Evolutionary conservation across 1,140 invertebrate genomes (phyloP).

Genomic region (Choristoneura fumiferana): DNA sequence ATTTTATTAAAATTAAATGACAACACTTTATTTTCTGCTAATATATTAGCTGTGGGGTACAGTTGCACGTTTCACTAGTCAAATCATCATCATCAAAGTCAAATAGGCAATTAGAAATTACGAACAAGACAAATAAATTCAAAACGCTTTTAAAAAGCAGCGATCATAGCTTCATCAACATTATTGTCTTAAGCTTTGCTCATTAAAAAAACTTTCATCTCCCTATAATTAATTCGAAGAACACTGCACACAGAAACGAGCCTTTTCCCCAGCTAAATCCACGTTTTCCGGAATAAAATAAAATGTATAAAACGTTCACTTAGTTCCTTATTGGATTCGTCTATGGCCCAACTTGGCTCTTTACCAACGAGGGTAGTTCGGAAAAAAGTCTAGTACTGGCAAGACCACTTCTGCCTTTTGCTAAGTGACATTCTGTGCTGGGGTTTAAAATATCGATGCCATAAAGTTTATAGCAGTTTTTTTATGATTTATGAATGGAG

Average conservation of each 20-base stretch:
- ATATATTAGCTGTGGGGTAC: too few species aligned
- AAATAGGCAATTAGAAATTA: too few species aligned
- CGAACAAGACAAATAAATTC: too few species aligned
- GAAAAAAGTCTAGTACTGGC: not conserved
- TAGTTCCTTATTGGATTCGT: slow-evolving; percentile 18
- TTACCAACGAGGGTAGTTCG: not conserved
- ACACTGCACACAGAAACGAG: not conserved
- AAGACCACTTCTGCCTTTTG: slow-evolving; percentile 5
- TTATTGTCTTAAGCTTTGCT: too few species aligned
- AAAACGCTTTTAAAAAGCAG: too few species aligned
- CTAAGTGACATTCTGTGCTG: slow-evolving; percentile 12
- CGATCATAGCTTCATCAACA: too few species aligned
- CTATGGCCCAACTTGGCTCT: slow-evolving; percentile 7
- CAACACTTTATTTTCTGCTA: too few species aligned
- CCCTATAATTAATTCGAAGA: slow-evolving; percentile 5
- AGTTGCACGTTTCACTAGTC: too few species aligned
- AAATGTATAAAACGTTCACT: slow-evolving; percentile 3
- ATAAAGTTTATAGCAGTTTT: slow-evolving; percentile 10
- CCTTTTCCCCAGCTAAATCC: slow-evolving; percentile 7
- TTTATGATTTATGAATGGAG: not conserved
- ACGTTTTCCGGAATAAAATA: not conserved
- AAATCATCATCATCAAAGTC: too few species aligned
- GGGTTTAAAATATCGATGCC: slow-evolving; percentile 8
- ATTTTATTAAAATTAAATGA: too few species aligned
- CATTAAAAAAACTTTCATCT: not conserved